Evolutionary conservation across 2,113 vertebrate genomes (phyloP), one percentile per base, ranked within the genome.

Genomic region (Burhinus bistriatus): DNA sequence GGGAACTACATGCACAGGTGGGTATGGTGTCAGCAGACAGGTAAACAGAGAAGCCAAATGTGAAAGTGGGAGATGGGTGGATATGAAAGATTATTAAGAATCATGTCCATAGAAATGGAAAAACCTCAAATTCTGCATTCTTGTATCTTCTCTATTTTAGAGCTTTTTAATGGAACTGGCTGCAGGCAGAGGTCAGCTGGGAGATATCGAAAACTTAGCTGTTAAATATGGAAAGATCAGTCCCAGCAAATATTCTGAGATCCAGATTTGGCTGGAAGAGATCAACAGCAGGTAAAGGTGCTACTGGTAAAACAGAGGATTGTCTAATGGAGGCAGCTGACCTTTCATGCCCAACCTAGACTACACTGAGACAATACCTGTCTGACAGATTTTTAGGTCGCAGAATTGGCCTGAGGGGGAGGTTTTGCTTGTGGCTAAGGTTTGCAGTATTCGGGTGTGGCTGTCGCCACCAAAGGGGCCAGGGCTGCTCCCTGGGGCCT

Each of bases 151-250:
- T 86, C 40, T 23, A 3, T 92, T 97, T 59, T 81, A 99, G 99
- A 98, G 97, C 81, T 98, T 99, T 95, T 97, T 99, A 93, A 98
- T 79, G 0, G 98, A 99, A 92, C 94, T 99, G 96, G 98, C 98
- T 82, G 98, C 98, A 97, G 98, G 99, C 59, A 98, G 98, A 95
- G 97, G 98, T 40, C 98, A 91, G 82, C 93, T 99, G 92, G 97
- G 97, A 90, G 98, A 99, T 79, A 98, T 99, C 95, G 98, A 95
- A 94, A 94, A 75, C 44, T 91, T 98, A 88, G 98, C 98, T 18
- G 93, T 96, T 81, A 98, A 98, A 65, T 97, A 99, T 71, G 92
- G 98, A 79, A 98, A 98, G 75, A 98, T 77, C 57, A 97, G 92
- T 52, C 98, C 98, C 91, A 98, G 94, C 66, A 97, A 98, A 76